These are phyloP conservation scores for Poeciliopsis presidionis DNA, from an alignment of 2,797 vertebrate genomes.

Conservation along the genomic window DNA sequence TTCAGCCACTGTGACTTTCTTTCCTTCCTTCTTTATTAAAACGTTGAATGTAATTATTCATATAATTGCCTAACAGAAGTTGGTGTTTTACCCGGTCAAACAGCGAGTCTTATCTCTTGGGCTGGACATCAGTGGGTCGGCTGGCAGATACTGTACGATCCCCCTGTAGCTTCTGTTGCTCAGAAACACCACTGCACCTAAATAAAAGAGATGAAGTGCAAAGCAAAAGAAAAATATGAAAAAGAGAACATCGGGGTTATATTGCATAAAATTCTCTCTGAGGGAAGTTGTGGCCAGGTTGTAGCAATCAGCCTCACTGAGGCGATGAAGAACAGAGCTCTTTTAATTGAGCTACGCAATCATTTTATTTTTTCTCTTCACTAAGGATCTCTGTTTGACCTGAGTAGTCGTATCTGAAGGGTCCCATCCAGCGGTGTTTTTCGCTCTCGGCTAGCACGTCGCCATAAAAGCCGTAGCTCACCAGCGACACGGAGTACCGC, in stretches of 20 bases:
- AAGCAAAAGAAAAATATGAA: not conserved
- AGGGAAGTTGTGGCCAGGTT: not conserved
- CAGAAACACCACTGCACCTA: slow-evolving; percentile 82
- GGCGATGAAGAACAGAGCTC: not conserved
- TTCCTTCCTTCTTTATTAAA: not conserved
- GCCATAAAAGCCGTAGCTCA: slow-evolving; percentile 89
- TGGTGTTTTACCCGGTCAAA: slow-evolving; percentile 82
- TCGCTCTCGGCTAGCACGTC: slow-evolving; percentile 85
- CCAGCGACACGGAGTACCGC: slow-evolving; percentile 84
- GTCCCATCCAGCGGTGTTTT: slow-evolving; percentile 86
- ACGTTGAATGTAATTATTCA: not conserved
- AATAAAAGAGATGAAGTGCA: slow-evolving; percentile 20
- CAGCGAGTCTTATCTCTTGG: slow-evolving; percentile 87
- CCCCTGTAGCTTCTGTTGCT: slow-evolving; percentile 85
- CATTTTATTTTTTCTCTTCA: not conserved
- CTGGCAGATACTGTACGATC: slow-evolving; percentile 83
- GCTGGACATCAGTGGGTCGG: slow-evolving; percentile 77
- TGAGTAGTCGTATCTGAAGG: slow-evolving; percentile 84
- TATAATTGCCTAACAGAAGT: not conserved
- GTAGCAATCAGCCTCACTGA: not conserved
- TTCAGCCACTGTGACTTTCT: not conserved
- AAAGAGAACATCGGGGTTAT: not conserved
- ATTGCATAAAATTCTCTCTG: not conserved
- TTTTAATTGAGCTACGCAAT: not conserved
- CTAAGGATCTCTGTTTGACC: slow-evolving; percentile 61